These are phyloP conservation scores for Grammomys dolichurus DNA, from an alignment of 2,113 vertebrate species.

Conservation along the genomic window DNA sequence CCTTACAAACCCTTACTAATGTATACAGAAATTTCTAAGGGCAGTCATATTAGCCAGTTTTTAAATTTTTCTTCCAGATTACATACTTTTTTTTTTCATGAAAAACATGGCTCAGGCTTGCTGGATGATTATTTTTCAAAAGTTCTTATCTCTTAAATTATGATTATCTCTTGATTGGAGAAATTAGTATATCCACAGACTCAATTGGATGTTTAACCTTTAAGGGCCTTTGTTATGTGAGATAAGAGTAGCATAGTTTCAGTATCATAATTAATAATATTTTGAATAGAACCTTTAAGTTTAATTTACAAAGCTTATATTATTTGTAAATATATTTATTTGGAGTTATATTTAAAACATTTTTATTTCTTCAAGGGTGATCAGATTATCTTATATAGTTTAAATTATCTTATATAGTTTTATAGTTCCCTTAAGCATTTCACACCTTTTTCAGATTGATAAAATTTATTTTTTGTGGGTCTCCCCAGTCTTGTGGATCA, in stretches of 20 bases:
- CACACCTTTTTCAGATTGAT: constrained; percentile 34
- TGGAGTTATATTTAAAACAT: constrained; percentile 35
- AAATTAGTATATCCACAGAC: constrained; percentile 35
- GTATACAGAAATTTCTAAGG: background rate
- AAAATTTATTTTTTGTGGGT: background rate
- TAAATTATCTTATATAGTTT: background rate
- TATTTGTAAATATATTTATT: constrained; percentile 46
- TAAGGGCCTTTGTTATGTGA: constrained; percentile 28
- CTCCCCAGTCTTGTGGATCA: no score
- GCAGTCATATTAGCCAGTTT: background rate
- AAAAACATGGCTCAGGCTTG: background rate
- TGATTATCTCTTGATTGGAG: constrained; percentile 2
- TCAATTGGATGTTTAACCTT: constrained; percentile 31
- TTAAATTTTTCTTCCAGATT: background rate
- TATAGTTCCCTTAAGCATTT: constrained; percentile 40
- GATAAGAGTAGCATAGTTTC: constrained; percentile 5
- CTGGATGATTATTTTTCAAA: background rate
- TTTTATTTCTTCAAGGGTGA: constrained; percentile 52
- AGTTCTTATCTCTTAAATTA: background rate
- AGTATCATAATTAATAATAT: constrained; percentile 49
- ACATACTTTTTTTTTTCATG: background rate
- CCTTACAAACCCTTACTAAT: background rate
- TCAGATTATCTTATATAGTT: constrained; percentile 9
- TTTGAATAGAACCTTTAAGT: constrained; percentile 2
- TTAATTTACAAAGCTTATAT: constrained; percentile 44